Evolutionary conservation across 2,797 vertebrate species (phyloP).

Genomic region (Acanthornis magna): DNA sequence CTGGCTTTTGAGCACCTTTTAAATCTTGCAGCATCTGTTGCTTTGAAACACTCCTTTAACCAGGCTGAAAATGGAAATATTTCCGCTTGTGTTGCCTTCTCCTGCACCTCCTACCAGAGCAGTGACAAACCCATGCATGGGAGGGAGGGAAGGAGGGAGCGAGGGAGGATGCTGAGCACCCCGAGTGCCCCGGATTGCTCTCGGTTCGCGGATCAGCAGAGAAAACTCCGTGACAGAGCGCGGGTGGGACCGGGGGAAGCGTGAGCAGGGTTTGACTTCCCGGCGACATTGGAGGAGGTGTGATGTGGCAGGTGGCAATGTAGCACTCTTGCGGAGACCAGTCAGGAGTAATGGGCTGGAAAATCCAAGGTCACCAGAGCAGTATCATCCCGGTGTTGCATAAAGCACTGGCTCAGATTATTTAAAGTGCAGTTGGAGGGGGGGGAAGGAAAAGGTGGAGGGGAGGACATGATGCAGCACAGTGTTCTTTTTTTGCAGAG

Average conservation of each 20-base stretch:
- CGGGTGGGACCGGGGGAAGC: neutral
- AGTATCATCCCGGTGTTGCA: neutral
- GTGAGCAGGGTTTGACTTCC: neutral
- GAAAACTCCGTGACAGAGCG: neutral
- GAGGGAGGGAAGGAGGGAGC: neutral
- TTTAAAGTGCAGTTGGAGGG: neutral
- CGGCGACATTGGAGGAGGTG: slow-evolving; percentile 6
- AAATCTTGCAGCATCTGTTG: neutral
- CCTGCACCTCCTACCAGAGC: neutral
- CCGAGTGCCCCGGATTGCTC: neutral
- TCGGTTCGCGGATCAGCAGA: neutral
- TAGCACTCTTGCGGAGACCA: slow-evolving; percentile 31
- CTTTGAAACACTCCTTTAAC: neutral
- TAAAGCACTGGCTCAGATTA: neutral
- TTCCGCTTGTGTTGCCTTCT: neutral
- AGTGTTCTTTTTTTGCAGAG: neutral
- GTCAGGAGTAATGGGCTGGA: slow-evolving; percentile 58
- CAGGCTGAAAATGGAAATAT: slow-evolving; percentile 1
- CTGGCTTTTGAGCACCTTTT: neutral
- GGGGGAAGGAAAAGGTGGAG: neutral
- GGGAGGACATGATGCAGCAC: neutral
- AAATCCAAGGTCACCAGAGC: slow-evolving; percentile 59
- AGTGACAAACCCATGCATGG: neutral
- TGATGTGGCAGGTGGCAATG: slow-evolving; percentile 52
- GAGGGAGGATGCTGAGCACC: neutral